A percentile compares a stretch with the other conserved stretches of the same genome.
Evolutionary conservation across 2,888 invertebrate species (phyloP).

Genomic region (Cremastobaeus sp.): DNA sequence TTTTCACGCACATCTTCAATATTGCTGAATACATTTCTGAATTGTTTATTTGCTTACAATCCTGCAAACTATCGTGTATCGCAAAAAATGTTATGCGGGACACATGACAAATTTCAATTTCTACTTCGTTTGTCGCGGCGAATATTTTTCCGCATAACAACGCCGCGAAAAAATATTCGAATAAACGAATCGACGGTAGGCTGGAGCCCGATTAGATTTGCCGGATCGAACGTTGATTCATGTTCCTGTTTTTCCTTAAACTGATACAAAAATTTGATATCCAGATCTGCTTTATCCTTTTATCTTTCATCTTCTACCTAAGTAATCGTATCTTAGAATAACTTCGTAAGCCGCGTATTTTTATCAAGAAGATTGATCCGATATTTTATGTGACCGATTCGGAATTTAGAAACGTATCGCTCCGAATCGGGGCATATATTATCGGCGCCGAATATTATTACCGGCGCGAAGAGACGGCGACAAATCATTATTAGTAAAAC

Average conservation of each 20-base stretch:
- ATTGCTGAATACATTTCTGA: not conserved
- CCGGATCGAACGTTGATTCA: slow-evolving; percentile 23
- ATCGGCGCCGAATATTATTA: slow-evolving; percentile 37
- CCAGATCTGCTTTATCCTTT: slow-evolving; percentile 2
- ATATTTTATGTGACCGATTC: slow-evolving; percentile 14
- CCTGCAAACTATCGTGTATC: not conserved
- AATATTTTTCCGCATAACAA: too few species aligned
- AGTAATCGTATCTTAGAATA: slow-evolving; percentile 26
- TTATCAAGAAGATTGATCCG: slow-evolving; percentile 25
- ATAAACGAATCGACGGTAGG: not conserved
- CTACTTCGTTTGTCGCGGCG: not conserved
- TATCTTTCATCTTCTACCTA: too few species aligned
- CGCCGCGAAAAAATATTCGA: not conserved
- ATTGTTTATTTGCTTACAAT: slow-evolving; percentile 22
- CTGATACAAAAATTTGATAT: slow-evolving; percentile 12
- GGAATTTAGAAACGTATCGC: slow-evolving; percentile 19
- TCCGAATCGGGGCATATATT: slow-evolving; percentile 30
- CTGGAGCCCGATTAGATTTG: slow-evolving; percentile 2
- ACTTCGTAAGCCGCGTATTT: slow-evolving; percentile 26
- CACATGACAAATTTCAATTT: not conserved
- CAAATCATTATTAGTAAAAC: slow-evolving; percentile 67
- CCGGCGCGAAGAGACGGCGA: slow-evolving; percentile 45
- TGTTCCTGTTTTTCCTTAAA: not conserved
- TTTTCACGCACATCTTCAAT: slow-evolving; percentile 2
- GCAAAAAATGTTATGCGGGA: slow-evolving; percentile 1